phyloP scores from a whole-genome alignment of 1,140 invertebrate species.

The Leptonema lineaticorne region DNA sequence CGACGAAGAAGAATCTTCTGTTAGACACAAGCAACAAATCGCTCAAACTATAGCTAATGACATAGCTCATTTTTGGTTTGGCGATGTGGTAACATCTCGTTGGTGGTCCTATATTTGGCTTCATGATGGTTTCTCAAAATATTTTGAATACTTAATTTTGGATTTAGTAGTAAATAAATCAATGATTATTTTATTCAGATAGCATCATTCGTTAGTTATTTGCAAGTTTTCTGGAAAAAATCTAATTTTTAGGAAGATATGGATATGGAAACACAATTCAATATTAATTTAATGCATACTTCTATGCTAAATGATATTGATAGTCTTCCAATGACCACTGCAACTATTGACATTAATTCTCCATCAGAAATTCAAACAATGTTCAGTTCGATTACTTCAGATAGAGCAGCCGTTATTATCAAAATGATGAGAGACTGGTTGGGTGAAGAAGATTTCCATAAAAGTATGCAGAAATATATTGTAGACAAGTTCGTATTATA shows the following conservation, averaged over 20 bases:
- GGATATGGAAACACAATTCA: constrained; percentile 40
- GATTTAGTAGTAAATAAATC: constrained; percentile 27
- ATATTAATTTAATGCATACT: constrained; percentile 49
- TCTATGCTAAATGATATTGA: constrained; percentile 48
- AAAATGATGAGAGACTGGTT: constrained; percentile 75
- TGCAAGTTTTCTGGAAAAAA: constrained; percentile 45
- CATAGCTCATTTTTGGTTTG: constrained; percentile 69
- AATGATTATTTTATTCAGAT: no score
- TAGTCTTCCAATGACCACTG: constrained; percentile 44
- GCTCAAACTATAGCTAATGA: constrained; percentile 64
- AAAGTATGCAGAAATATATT: constrained; percentile 51
- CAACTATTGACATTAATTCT: constrained; percentile 49
- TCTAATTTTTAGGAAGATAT: constrained; percentile 29
- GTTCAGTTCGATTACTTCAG: constrained; percentile 63
- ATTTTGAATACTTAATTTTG: constrained; percentile 43
- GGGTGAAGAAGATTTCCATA: constrained; percentile 63
- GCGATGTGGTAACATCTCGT: constrained; percentile 65
- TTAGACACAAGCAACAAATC: constrained; percentile 55
- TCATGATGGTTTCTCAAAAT: constrained; percentile 66
- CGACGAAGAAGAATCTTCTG: constrained; percentile 52
- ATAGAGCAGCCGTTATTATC: constrained; percentile 68
- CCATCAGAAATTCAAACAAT: constrained; percentile 58
- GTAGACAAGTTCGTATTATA: constrained; percentile 25
- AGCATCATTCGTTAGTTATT: constrained; percentile 41
- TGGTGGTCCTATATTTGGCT: constrained; percentile 72